Conservation (phyloP, 2,888 invertebrate species). For the Encarsia formosa region DNA sequence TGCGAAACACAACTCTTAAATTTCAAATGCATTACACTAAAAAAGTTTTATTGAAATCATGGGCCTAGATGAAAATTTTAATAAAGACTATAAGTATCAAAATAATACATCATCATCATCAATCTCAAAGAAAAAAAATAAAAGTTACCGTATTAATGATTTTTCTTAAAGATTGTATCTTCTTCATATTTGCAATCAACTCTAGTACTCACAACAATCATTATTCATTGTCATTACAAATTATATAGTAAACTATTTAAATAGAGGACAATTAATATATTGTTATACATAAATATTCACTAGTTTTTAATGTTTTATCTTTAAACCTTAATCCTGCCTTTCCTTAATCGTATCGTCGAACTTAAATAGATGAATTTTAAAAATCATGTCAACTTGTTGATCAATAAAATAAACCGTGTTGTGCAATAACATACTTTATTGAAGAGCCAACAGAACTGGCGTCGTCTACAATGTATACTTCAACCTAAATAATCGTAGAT, state of each 20-base stretch:
- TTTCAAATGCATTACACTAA: slow-evolving; percentile 14
- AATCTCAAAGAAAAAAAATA: slow-evolving; percentile 27
- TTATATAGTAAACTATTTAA: slow-evolving; percentile 30
- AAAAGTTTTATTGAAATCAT: slow-evolving; percentile 21
- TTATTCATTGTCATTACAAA: slow-evolving; percentile 28
- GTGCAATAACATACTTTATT: no score
- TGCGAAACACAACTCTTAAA: slow-evolving; percentile 23
- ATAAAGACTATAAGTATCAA: slow-evolving; percentile 4
- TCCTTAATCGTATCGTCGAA: not conserved
- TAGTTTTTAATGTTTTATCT: slow-evolving; percentile 11
- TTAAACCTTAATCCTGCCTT: not conserved
- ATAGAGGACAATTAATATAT: slow-evolving; percentile 48
- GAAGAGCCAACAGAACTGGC: no score
- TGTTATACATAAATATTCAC: slow-evolving; percentile 37
- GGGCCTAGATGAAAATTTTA: slow-evolving; percentile 24
- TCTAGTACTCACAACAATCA: slow-evolving; percentile 26
- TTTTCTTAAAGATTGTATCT: slow-evolving; percentile 27
- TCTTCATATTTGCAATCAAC: slow-evolving; percentile 22
- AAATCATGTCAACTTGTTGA: no score
- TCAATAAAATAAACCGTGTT: no score
- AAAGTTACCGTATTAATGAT: slow-evolving; percentile 29
- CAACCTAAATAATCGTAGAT: no score
- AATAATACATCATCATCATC: slow-evolving; percentile 22
- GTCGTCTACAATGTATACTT: no score
- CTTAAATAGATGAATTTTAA: no score